A percentile compares a stretch with the other conserved stretches of the same genome.
These are phyloP conservation scores for Sebastes ruberrimus DNA, from an alignment of 2,797 vertebrate species.

Conservation along the genomic window DNA sequence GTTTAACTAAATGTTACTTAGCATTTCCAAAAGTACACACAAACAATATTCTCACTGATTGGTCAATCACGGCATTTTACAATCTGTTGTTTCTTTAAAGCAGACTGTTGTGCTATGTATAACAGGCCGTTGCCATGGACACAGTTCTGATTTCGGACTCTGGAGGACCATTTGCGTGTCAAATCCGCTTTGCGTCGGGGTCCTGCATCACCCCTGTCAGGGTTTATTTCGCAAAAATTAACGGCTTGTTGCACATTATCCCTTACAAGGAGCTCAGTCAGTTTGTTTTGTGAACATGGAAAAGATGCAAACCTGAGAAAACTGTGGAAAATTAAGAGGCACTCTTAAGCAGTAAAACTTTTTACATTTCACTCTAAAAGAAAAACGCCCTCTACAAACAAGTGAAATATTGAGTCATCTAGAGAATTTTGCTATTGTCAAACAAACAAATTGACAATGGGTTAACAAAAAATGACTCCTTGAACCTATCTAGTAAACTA, in stretches of 20 bases:
- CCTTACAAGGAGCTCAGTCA: not conserved
- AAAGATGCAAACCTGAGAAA: not conserved
- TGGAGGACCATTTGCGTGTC: too few relatives aligned
- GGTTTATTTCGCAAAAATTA: too few relatives aligned
- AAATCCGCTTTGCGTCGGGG: too few relatives aligned
- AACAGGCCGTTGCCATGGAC: too few relatives aligned
- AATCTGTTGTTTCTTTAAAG: too few relatives aligned
- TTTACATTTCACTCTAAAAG: not conserved
- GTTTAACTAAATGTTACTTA: not conserved
- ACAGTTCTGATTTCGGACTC: too few relatives aligned
- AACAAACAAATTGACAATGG: not conserved
- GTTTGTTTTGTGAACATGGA: not conserved
- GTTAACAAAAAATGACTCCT: not conserved
- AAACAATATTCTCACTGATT: not conserved
- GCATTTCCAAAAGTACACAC: not conserved
- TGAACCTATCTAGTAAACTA: not conserved
- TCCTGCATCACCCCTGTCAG: too few relatives aligned
- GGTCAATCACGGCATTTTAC: rapidly evolving
- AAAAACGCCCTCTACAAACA: not conserved
- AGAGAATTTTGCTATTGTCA: not conserved
- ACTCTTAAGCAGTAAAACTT: not conserved
- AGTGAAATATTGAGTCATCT: not conserved
- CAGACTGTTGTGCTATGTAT: too few relatives aligned
- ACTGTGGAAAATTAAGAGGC: too few relatives aligned
- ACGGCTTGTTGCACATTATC: too few relatives aligned